Base-by-base conservation (phyloP, 2,113 vertebrate genomes). In the Microtus oregoni region DNA sequence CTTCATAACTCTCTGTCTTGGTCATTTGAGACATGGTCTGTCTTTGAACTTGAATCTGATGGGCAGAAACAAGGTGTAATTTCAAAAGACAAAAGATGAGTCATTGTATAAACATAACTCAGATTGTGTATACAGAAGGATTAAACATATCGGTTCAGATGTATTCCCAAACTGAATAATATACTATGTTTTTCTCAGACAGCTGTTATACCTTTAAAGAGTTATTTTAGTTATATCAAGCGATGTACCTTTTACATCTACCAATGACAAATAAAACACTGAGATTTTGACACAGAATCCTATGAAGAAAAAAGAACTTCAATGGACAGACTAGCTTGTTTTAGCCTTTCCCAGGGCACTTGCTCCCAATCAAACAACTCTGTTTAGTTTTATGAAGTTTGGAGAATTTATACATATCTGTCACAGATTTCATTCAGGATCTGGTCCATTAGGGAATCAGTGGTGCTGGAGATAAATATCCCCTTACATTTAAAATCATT, bases 401-500 rank as follows among this genome's bases (percentile, higher is more conserved):
- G 95, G 95, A 97, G 93, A 97, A 65, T 97, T 89, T 96, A 98
- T 97, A 92, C 95, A 98, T 94, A 97, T 97, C 97, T 97, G 94
- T 91, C 98, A 83, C 97, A 98, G 94, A 94, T 93, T 97, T 88
- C 96, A 94, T 98, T 96, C 92, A 91, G 87, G 92, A 95, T 91
- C 97, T 94, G 97, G 93, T 95, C 97, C 96, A 86, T 79, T 94
- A 97, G 95, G 91, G 98, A 92, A 77, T 81, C 52, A n/a, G 50
- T 98, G 10, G 20, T 96, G 96, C 97, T 97, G 90, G 97, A 98
- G 97, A 98, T 98, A 98, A 98, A 98, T 98, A 97, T 95, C 96
- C 98, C 98, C 97, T 96, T 98, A 95, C 98, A 98, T 98, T 98
- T 98, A 98, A 90, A 98, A 97, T 41, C 81, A 96, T 98, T 97